Conservation (phyloP, 2,113 vertebrate genomes). For the Chrysemys picta region DNA sequence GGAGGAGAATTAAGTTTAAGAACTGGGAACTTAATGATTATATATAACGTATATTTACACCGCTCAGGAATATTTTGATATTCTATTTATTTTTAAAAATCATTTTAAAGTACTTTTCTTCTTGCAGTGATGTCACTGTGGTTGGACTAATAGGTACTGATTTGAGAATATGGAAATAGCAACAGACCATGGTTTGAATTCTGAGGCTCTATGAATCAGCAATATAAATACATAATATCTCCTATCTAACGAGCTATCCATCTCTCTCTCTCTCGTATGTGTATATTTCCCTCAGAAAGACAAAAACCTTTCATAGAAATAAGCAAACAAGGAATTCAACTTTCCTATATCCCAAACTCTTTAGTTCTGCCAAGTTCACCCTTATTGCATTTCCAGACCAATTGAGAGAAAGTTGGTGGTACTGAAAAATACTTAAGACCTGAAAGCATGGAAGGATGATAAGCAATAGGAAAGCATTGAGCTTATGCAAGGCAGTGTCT, state of each 20-base stretch:
- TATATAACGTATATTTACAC: background rate
- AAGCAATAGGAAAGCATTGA: constrained; percentile 13
- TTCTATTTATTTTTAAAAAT: background rate
- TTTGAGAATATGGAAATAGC: background rate
- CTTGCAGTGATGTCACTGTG: background rate
- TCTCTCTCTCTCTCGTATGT: background rate
- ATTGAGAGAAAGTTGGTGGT: background rate
- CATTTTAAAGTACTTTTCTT: background rate
- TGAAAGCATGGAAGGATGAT: background rate
- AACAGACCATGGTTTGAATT: background rate
- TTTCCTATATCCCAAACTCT: background rate
- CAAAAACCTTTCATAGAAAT: background rate
- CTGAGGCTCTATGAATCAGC: background rate
- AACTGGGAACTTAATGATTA: background rate
- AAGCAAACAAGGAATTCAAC: background rate
- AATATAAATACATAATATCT: background rate
- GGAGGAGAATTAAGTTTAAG: background rate
- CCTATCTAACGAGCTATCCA: background rate
- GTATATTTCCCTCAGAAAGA: background rate
- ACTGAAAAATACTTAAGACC: background rate
- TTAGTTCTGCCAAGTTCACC: background rate
- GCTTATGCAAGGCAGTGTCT: constrained; percentile 8
- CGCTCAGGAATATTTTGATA: background rate
- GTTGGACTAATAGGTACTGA: background rate
- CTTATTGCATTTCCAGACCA: background rate